phyloP scores from a whole-genome alignment of 2,797 vertebrate genomes.

The Podargus strigoides region DNA sequence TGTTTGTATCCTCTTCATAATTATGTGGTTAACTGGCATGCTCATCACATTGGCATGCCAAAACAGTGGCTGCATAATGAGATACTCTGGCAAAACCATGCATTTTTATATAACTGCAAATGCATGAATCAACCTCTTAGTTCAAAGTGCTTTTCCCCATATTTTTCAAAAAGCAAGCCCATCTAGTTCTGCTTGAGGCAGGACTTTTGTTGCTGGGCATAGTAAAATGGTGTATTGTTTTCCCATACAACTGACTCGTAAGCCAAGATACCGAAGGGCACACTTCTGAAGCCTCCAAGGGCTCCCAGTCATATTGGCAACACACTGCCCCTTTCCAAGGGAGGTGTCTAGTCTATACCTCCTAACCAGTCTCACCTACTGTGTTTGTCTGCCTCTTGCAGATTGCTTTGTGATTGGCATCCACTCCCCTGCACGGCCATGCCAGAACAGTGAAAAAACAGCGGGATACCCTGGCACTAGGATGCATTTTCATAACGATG shows the following conservation, averaged over 20 bases:
- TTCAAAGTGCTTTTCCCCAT: background rate
- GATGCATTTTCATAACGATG: constrained; percentile 56
- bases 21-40: background rate
- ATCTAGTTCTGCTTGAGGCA: background rate
- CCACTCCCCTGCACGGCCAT: background rate
- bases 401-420: constrained; percentile 42
- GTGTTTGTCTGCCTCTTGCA: constrained; percentile 51
- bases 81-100: background rate
- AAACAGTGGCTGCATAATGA: background rate
- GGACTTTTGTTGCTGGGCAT: background rate
- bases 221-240: background rate
- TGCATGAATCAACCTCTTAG: background rate
- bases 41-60: background rate
- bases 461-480: constrained; percentile 53
- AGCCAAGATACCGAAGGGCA: background rate
- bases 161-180: constrained; percentile 7
- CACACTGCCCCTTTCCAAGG: background rate
- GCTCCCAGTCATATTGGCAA: background rate
- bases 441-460: constrained; percentile 64
- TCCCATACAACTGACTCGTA: background rate
- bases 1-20: background rate
- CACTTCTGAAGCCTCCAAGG: background rate
- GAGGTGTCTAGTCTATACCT: background rate
- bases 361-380: constrained; percentile 47
- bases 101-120: background rate